phyloP scores from a whole-genome alignment of 2,888 invertebrate species.

The Callosobruchus maculatus region DNA sequence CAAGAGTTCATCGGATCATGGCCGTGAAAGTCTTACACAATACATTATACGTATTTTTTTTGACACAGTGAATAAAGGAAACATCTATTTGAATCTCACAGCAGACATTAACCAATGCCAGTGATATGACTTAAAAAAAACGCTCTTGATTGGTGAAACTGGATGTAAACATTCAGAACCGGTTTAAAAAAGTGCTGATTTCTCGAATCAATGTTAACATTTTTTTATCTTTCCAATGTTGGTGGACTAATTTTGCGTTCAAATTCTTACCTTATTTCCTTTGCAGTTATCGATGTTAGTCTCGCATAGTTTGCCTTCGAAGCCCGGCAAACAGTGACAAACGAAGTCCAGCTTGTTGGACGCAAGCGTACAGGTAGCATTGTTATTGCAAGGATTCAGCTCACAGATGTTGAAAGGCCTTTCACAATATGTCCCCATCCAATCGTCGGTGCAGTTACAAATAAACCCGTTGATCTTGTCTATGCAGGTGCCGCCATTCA shows the following conservation, averaged over 20 bases:
- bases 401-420: constrained; percentile 57
- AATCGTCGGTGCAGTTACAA: constrained; percentile 58
- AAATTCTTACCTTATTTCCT: constrained; percentile 38
- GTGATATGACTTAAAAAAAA: too few relatives aligned
- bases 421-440: constrained; percentile 58
- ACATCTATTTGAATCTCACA: too few relatives aligned
- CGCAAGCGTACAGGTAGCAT: constrained; percentile 57
- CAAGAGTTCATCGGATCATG: too few relatives aligned
- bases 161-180: too few relatives aligned
- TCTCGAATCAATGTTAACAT: too few relatives aligned
- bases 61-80: too few relatives aligned
- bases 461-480: constrained; percentile 53
- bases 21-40: too few relatives aligned
- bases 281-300: constrained; percentile 64
- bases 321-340: constrained; percentile 66
- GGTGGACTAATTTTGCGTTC: neutral
- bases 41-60: too few relatives aligned
- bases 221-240: too few relatives aligned
- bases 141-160: too few relatives aligned
- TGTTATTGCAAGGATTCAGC: constrained; percentile 60
- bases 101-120: too few relatives aligned
- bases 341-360: constrained; percentile 51
- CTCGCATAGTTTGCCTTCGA: constrained; percentile 63
- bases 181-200: too few relatives aligned
- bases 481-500: constrained; percentile 54